phyloP scores from a whole-genome alignment of 1,140 invertebrate genomes.

The Plodia interpunctella region DNA sequence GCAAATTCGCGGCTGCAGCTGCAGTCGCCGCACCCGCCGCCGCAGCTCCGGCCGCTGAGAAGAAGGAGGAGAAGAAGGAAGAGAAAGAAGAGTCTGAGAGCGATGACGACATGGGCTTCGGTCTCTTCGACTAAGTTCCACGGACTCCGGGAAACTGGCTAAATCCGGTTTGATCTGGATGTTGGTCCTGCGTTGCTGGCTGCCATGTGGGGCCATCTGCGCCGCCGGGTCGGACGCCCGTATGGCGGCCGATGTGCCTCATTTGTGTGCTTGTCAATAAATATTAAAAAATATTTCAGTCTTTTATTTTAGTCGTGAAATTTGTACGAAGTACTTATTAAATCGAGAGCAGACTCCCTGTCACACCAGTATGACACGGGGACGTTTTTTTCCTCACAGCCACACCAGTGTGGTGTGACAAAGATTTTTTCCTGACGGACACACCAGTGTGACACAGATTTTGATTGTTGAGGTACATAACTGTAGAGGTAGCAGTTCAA shows the following conservation, averaged over 20 bases:
- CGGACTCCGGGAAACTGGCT: conserved; percentile 9
- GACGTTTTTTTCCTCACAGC: no score
- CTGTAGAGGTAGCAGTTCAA: no score
- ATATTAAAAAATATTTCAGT: conserved; percentile 22
- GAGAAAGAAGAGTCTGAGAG: conserved; percentile 89
- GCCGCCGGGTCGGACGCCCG: conserved; percentile 55
- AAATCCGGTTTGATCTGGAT: not conserved
- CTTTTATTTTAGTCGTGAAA: conserved; percentile 31
- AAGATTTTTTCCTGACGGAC: no score
- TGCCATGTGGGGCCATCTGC: conserved; percentile 21
- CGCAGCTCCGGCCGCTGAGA: conserved; percentile 77
- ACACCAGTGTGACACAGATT: no score
- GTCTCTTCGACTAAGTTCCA: conserved; percentile 91
- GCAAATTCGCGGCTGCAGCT: conserved; percentile 91
- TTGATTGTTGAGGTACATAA: no score
- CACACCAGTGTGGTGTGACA: no score
- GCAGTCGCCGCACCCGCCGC: conserved; percentile 82
- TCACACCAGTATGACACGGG: no score
- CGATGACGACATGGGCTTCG: conserved; percentile 98
- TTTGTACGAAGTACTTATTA: no score
- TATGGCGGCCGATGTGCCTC: conserved; percentile 41
- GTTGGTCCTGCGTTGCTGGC: conserved; percentile 11
- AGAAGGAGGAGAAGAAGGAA: conserved; percentile 87
- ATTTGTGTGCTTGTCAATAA: conserved; percentile 32
- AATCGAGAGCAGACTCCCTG: no score